phyloP scores from a whole-genome alignment of 2,888 invertebrate genomes.

The Furcula furcula region DNA sequence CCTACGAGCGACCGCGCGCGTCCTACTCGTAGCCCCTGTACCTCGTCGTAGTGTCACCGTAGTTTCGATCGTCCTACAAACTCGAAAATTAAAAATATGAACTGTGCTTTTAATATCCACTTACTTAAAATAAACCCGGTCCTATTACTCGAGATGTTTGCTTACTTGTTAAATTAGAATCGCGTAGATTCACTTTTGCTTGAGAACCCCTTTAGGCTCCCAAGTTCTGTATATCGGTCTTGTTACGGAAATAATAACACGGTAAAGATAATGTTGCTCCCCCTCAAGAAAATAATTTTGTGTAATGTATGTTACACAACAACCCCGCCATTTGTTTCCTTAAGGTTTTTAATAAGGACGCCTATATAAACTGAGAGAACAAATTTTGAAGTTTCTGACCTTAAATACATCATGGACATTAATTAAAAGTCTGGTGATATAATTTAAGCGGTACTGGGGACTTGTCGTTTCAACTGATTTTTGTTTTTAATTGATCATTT shows the following conservation, averaged over 20 bases:
- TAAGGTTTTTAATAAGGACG: conserved; percentile 20
- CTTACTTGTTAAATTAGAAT: conserved; percentile 66
- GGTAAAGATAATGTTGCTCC: conserved; percentile 32
- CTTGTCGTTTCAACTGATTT: no score
- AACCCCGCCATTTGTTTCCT: conserved; percentile 12
- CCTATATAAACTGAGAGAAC: conserved; percentile 5
- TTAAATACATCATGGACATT: conserved; percentile 14
- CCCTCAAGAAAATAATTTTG: conserved; percentile 33
- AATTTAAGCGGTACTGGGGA: no score
- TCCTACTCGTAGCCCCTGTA: conserved; percentile 22
- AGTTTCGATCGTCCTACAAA: conserved; percentile 7
- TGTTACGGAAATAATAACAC: conserved; percentile 31
- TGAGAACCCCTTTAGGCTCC: conserved; percentile 35
- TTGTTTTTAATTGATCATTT: no score
- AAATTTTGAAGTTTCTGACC: conserved; percentile 7
- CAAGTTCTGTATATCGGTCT: conserved; percentile 35
- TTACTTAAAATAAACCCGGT: conserved; percentile 56
- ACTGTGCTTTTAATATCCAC: conserved; percentile 74
- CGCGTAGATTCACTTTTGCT: conserved; percentile 39
- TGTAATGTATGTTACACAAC: conserved; percentile 29
- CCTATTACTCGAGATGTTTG: conserved; percentile 49
- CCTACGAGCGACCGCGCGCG: conserved; percentile 17
- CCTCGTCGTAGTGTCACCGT: conserved; percentile 10
- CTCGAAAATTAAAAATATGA: conserved; percentile 60
- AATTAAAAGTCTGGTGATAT: conserved; percentile 8